Evolutionary conservation across 2,113 vertebrate genomes (phyloP).

Genomic region (Albula goreensis): DNA sequence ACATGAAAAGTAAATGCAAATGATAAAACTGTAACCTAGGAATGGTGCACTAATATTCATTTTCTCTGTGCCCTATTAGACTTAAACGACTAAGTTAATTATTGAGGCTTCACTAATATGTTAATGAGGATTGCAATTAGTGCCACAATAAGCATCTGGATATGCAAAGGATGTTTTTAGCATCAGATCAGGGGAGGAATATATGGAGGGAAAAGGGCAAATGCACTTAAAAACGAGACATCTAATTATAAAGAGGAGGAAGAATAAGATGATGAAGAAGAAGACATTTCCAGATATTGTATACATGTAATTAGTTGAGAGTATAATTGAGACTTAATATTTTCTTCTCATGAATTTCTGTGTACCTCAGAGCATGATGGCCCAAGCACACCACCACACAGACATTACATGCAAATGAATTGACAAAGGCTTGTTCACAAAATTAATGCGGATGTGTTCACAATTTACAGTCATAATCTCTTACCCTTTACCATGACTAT

Average conservation of each 20-base stretch:
- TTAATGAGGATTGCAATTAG: slow-evolving; percentile 60
- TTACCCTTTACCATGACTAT: not conserved
- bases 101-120: slow-evolving; percentile 50
- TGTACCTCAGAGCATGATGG: not conserved
- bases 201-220: not conserved
- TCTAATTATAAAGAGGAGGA: not conserved
- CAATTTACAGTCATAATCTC: not conserved
- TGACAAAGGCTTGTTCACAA: not conserved
- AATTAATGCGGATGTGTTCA: not conserved
- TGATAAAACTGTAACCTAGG: slow-evolving; percentile 37
- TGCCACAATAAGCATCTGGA: slow-evolving; percentile 44
- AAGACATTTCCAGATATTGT: not conserved
- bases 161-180: slow-evolving; percentile 37
- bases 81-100: slow-evolving; percentile 56
- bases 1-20: not conserved
- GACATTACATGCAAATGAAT: not conserved
- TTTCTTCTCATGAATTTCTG: not conserved
- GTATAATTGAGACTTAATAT: not conserved
- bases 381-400: not conserved
- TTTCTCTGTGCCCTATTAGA: slow-evolving; percentile 38
- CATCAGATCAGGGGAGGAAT: slow-evolving; percentile 16
- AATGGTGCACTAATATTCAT: slow-evolving; percentile 19
- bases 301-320: not conserved
- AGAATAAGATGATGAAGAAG: not conserved
- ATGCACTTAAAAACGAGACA: not conserved